Evolutionary conservation across 2,113 vertebrate species (phyloP).

Genomic region (Menidia beryllina): DNA sequence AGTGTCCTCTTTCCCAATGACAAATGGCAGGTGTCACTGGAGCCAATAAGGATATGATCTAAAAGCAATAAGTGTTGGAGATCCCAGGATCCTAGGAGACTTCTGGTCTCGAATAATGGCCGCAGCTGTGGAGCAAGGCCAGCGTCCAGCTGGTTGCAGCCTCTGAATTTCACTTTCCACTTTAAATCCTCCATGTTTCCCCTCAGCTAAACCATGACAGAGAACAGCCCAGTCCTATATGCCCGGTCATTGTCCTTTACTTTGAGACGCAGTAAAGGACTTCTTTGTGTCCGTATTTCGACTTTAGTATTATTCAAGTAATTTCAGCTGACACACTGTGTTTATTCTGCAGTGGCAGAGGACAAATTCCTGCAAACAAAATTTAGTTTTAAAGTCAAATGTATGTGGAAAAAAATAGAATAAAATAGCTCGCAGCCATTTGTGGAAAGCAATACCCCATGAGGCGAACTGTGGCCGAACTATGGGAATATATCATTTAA

Average conservation of each 20-base stretch:
- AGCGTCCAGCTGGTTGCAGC: conserved; percentile 50
- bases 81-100: conserved; percentile 78
- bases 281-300: conserved; percentile 17
- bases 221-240: conserved; percentile 40
- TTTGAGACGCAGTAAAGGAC: conserved; percentile 12
- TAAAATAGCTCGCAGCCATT: conserved; percentile 68
- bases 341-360: conserved; percentile 37
- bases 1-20: conserved; percentile 79
- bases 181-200: conserved; percentile 40
- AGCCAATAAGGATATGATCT: conserved; percentile 89
- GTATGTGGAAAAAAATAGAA: too few species aligned
- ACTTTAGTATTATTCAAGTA: conserved; percentile 39
- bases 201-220: conserved; percentile 33
- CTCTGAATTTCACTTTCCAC: conserved; percentile 33
- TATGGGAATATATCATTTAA: conserved; percentile 79
- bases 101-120: conserved; percentile 58
- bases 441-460: conserved; percentile 57
- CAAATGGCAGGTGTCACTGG: conserved; percentile 85
- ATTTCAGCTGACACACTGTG: conserved; percentile 21
- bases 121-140: conserved; percentile 68
- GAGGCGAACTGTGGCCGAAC: conserved; percentile 60
- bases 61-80: conserved; percentile 84
- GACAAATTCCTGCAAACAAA: conserved; percentile 54
- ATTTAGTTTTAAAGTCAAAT: conserved; percentile 63
- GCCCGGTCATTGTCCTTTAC: conserved; percentile 18